Conservation (phyloP, 92 coral and sea anemone genomes). For the Palythoa grandis region DNA sequence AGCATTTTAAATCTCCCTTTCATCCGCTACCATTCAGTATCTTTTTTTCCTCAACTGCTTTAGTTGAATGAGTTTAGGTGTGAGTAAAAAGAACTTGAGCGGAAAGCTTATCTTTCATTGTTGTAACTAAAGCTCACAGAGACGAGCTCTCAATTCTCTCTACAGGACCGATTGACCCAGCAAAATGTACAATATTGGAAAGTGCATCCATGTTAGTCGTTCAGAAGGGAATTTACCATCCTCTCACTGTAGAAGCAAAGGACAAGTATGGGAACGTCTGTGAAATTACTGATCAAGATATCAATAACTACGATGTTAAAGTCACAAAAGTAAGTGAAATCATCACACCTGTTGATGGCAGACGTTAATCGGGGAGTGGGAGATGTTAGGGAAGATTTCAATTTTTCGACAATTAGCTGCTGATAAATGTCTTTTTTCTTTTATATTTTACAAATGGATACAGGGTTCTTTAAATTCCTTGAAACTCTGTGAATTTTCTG, state of each 20-base stretch:
- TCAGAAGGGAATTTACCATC: slow-evolving; percentile 76
- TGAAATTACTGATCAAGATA: slow-evolving; percentile 62
- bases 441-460: too few relatives aligned
- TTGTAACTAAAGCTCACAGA: background rate
- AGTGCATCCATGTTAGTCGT: slow-evolving; percentile 74
- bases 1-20: too few relatives aligned
- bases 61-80: too few relatives aligned
- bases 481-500: too few relatives aligned
- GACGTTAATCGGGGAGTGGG: background rate
- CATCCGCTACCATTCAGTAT: too few relatives aligned
- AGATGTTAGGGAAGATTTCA: too few relatives aligned
- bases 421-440: too few relatives aligned
- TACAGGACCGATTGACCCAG: slow-evolving; percentile 79
- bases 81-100: background rate
- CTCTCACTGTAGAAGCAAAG: slow-evolving; percentile 87
- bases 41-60: too few relatives aligned
- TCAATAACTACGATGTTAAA: slow-evolving; percentile 69
- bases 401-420: too few relatives aligned
- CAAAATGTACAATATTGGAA: slow-evolving; percentile 82
- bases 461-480: too few relatives aligned
- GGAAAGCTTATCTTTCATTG: background rate
- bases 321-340: slow-evolving; percentile 58
- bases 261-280: slow-evolving; percentile 91
- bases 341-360: background rate
- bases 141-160: background rate